A percentile compares a stretch with the other conserved stretches of the same genome.
Evolutionary conservation across 2,888 invertebrate species (phyloP).

Genomic region (Dynastes hyllus): DNA sequence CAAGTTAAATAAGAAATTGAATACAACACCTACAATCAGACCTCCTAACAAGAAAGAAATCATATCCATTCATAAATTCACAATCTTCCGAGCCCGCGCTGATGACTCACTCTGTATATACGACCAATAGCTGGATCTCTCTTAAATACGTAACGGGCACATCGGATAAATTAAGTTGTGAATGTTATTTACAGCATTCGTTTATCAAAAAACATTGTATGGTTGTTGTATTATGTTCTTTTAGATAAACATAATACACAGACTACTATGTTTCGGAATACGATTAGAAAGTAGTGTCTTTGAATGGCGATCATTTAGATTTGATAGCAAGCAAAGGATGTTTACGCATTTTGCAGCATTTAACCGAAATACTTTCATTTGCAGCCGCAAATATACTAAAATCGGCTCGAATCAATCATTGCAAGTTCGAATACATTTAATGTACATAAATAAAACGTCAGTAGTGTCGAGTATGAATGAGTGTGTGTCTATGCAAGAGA

Average conservation of each 20-base stretch:
- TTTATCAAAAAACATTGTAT: conserved; percentile 8
- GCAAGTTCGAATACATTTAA: conserved; percentile 56
- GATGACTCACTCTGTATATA: too few species aligned
- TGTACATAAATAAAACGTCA: conserved; percentile 56
- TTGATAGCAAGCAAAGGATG: conserved; percentile 38
- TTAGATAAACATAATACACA: background rate
- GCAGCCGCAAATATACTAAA: conserved; percentile 51
- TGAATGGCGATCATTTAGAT: conserved; percentile 29
- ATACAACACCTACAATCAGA: too few species aligned
- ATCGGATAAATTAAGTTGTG: too few species aligned
- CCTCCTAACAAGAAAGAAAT: too few species aligned
- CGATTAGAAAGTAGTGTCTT: background rate
- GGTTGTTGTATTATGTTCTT: background rate
- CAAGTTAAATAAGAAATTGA: too few species aligned
- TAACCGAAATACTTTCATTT: conserved; percentile 45
- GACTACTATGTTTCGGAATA: background rate
- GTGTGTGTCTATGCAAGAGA: conserved; percentile 56
- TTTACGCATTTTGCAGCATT: conserved; percentile 39
- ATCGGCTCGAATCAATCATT: conserved; percentile 57
- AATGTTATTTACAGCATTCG: background rate
- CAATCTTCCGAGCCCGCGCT: too few species aligned
- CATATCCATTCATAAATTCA: too few species aligned
- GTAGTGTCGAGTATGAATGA: conserved; percentile 55
- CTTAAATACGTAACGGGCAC: too few species aligned
- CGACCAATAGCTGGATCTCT: too few species aligned